These are phyloP conservation scores for Yponomeuta plumbellus DNA, from an alignment of 2,888 invertebrate species.

Conservation along the genomic window DNA sequence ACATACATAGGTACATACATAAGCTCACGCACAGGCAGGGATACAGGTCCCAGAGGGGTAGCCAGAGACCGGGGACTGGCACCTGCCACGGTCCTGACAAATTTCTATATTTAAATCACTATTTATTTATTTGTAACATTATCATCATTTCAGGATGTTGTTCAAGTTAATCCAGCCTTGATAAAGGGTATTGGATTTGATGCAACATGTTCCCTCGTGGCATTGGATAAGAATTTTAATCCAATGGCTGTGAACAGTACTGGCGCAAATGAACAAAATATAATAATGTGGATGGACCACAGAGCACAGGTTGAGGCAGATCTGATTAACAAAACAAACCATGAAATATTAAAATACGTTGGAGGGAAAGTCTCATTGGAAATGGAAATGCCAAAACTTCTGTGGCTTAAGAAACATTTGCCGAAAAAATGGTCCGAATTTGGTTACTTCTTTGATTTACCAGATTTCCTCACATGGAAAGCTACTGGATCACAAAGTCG, in stretches of 20 bases:
- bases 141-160: slow-evolving; percentile 72
- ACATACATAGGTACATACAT: too few relatives aligned
- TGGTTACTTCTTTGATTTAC: slow-evolving; percentile 90
- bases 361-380: slow-evolving; percentile 96
- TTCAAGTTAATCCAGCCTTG: slow-evolving; percentile 64
- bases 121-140: background rate
- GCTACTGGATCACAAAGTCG: slow-evolving; percentile 86
- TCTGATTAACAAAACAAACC: slow-evolving; percentile 84
- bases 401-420: slow-evolving; percentile 92
- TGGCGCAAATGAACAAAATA: slow-evolving; percentile 83
- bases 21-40: too few relatives aligned
- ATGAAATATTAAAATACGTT: slow-evolving; percentile 87
- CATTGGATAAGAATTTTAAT: slow-evolving; percentile 80
- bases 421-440: slow-evolving; percentile 81
- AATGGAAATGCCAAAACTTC: slow-evolving; percentile 96
- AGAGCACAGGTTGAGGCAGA: slow-evolving; percentile 88
- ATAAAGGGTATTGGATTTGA: slow-evolving; percentile 96
- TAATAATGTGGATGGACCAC: slow-evolving; percentile 96
- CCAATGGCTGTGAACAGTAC: slow-evolving; percentile 84
- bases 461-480: slow-evolving; percentile 95
- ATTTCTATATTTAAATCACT: too few relatives aligned
- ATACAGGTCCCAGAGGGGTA: too few relatives aligned
- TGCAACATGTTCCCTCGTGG: slow-evolving; percentile 95
- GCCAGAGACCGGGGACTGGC: too few relatives aligned
- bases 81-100: too few relatives aligned